Conservation (phyloP, 2,113 vertebrate genomes). For the Dendropsophus ebraccatus region DNA sequence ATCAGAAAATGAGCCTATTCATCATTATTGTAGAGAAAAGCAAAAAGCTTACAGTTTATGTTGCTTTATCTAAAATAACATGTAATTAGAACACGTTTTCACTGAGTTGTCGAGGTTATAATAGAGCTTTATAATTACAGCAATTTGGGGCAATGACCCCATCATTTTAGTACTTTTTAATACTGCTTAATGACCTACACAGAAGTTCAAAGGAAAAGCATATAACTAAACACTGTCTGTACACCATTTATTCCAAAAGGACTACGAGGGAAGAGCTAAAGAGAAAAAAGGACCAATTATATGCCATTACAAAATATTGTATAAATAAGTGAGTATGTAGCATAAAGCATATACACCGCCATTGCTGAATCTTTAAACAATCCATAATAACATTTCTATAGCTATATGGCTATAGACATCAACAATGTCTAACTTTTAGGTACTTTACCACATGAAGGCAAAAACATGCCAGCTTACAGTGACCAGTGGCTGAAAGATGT, state of each 20-base stretch:
- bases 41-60: neutral
- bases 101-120: neutral
- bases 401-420: neutral
- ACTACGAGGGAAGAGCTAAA: neutral
- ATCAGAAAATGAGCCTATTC: constrained; percentile 26
- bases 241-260: neutral
- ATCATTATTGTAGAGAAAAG: constrained; percentile 38
- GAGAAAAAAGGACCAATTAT: neutral
- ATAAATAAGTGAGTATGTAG: neutral
- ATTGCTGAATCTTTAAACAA: neutral
- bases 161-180: constrained; percentile 53
- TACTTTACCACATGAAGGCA: no score
- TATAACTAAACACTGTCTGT: constrained; percentile 26
- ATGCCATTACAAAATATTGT: neutral
- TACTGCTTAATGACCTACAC: constrained; percentile 33
- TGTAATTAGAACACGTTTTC: constrained; percentile 47
- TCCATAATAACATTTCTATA: neutral
- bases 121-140: constrained; percentile 49
- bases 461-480: no score
- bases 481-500: no score
- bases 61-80: constrained; percentile 54
- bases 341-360: neutral
- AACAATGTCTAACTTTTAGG: no score
- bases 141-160: constrained; percentile 52
- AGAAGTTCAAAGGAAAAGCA: constrained; percentile 11